Percentiles rank a stretch among this genome's conserved stretches.
Evolutionary conservation across 2,888 invertebrate species (phyloP).

Genomic region (Oegoconia quadripuncta): DNA sequence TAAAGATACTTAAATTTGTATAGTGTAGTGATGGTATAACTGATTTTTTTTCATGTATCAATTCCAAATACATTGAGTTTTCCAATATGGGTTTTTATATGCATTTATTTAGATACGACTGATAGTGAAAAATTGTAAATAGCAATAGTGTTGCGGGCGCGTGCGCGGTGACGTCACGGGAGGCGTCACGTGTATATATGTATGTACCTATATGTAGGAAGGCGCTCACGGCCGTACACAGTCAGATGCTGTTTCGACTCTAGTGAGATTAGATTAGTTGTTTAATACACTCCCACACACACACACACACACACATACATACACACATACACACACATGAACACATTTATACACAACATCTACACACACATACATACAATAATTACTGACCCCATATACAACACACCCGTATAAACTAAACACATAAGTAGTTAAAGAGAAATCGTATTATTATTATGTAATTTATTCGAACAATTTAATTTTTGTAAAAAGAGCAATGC

Average conservation of each 20-base stretch:
- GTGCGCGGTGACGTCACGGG: neutral
- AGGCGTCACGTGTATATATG: neutral
- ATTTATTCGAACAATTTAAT: conserved; percentile 5
- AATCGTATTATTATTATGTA: conserved; percentile 3
- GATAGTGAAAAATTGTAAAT: too few species aligned
- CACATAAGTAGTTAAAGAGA: neutral
- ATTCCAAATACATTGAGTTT: too few species aligned
- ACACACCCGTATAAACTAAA: neutral
- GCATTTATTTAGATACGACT: too few species aligned
- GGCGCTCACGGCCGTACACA: conserved; percentile 28
- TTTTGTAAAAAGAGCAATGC: conserved; percentile 9
- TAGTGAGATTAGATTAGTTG: conserved; percentile 44
- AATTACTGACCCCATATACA: neutral
- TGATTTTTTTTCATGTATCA: too few species aligned
- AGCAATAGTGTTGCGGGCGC: too few species aligned
- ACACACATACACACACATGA: neutral
- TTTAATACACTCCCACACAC: conserved; percentile 16
- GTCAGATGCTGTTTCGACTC: conserved; percentile 44
- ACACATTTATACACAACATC: neutral
- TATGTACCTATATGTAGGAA: neutral
- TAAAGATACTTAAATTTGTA: too few species aligned
- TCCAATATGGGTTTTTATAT: too few species aligned
- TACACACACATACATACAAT: neutral
- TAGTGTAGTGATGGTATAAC: too few species aligned
- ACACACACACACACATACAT: neutral